Evolutionary conservation across 2,888 invertebrate species (phyloP), one percentile per base, ranked within the genome.

Genomic region (Drosophila rubida): DNA sequence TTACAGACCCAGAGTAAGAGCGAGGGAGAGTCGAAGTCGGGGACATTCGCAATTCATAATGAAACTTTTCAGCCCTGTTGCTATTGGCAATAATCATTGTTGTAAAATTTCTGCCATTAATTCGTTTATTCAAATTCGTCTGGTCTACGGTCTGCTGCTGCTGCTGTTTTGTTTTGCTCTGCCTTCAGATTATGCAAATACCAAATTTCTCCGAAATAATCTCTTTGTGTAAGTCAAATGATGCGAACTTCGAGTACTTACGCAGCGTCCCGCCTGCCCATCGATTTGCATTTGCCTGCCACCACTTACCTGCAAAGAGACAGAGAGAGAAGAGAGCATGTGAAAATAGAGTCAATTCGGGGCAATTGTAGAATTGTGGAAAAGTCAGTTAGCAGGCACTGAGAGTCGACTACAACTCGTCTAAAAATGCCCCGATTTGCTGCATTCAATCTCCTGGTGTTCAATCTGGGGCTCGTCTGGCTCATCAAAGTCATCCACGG

Each of bases 231-330:
- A 6, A 46, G 23, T 50, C 37, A 72, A 65, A 30, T 65, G 22
- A 60, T 42, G 62, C 41, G 45, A 37, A 23, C 11, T 39, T 42
- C 25, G 3, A 27, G 8, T 61, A 74, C 74, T 70, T 74, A 60
- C 74, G 16, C 32, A 48, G 53, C 49, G 39, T 32, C 19, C 19
- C 19, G 1, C 6, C 25, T 25, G 6, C 7, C 16, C 5, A 14
- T 48, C 32, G 49, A 55, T 59, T 70, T 67, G 55, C 63, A 69
- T 69, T 73, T 58, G 51, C 35, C 49, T 61, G 62, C 7, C 66
- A 80, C 7, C 66, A 80, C 83, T 82, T 83, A 86, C 86, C 83
- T 83, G 71, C 27, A 79, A 69, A n/a, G 32, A 32, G 25, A 65
- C 2, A 19, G 19, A 19, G 19, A 19, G 19, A 19, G 19, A 19